phyloP scores from a whole-genome alignment of 2,113 vertebrate species.

The Laticauda laticaudata region DNA sequence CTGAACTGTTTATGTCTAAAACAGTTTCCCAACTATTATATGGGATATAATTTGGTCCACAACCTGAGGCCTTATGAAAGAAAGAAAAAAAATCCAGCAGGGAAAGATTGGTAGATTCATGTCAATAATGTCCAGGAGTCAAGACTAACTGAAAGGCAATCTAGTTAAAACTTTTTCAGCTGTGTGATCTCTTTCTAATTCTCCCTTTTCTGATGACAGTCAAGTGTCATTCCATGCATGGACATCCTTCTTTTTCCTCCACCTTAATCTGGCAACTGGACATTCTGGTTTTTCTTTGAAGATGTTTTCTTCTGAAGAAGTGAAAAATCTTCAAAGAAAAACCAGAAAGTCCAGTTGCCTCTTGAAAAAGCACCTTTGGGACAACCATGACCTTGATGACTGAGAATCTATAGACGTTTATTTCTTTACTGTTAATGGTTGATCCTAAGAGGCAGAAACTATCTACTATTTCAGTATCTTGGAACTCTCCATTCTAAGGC shows the following conservation, averaged over 20 bases:
- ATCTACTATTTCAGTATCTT: background rate
- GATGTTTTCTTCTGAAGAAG: no score
- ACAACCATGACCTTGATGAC: no score
- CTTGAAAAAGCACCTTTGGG: no score
- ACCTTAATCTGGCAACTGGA: background rate
- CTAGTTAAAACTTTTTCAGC: background rate
- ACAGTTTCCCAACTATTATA: no score
- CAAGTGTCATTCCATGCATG: background rate
- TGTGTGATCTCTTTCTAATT: background rate
- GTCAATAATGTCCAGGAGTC: background rate
- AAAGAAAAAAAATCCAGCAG: no score
- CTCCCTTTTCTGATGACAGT: background rate
- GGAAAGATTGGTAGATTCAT: no score
- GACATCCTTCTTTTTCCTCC: accelerated
- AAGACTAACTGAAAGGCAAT: background rate
- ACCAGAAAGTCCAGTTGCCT: no score
- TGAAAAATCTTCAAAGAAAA: no score
- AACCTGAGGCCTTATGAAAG: no score
- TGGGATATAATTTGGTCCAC: no score
- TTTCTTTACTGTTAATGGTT: background rate
- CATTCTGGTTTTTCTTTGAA: no score
- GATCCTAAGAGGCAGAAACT: background rate
- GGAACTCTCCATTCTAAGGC: background rate
- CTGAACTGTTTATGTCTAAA: no score
- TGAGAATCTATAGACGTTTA: background rate